These are phyloP conservation scores for Drosophila cognata DNA, from an alignment of 2,888 invertebrate species.

Conservation along the genomic window DNA sequence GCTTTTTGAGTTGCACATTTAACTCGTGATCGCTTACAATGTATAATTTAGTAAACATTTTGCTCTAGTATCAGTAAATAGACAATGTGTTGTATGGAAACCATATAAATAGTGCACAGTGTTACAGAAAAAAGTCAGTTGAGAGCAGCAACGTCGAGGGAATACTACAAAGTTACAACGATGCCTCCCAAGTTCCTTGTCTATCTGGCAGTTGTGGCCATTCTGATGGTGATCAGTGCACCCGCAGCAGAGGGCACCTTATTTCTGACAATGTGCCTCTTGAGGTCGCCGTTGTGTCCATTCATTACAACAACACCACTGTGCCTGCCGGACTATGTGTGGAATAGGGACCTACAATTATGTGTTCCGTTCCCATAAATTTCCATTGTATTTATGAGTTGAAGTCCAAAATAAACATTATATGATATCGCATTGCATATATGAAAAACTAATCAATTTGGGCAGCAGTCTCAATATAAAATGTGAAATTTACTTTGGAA, in stretches of 20 bases:
- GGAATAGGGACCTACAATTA: not conserved
- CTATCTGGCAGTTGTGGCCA: conserved; percentile 22
- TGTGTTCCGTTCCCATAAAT: not conserved
- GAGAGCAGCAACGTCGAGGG: not conserved
- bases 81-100: not conserved
- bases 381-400: not conserved
- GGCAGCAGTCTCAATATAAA: not conserved
- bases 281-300: conserved; percentile 30
- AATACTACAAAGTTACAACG: conserved; percentile 1
- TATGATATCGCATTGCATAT: conserved; percentile 9
- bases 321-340: not conserved
- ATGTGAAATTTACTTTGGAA: not conserved
- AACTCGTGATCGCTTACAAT: conserved; percentile 2
- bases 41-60: conserved; percentile 18
- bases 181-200: conserved; percentile 42
- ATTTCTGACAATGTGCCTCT: conserved; percentile 3
- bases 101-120: conserved; percentile 25
- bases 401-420: conserved; percentile 15
- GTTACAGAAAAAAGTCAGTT: not conserved
- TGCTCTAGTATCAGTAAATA: not conserved
- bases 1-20: conserved; percentile 13
- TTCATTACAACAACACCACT: conserved; percentile 16
- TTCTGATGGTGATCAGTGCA: conserved; percentile 15
- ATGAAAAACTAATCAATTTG: not conserved
- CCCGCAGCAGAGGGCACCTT: conserved; percentile 27